Percentiles rank a stretch among this genome's conserved stretches.
Conservation (phyloP, 1,140 invertebrate genomes). For the Drosophila nebulosa region DNA sequence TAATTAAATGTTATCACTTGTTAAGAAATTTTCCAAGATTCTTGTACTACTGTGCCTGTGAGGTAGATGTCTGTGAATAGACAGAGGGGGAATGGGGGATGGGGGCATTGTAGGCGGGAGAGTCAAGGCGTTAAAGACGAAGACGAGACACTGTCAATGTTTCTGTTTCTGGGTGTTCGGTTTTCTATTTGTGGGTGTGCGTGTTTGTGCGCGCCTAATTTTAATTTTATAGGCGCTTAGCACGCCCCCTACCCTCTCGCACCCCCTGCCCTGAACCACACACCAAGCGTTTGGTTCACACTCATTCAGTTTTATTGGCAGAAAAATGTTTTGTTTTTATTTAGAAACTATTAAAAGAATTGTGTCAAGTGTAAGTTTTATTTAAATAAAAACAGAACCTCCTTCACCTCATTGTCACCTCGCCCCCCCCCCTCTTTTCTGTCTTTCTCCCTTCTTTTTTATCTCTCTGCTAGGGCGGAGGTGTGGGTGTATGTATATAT, state of each 20-base stretch:
- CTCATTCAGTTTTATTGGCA: conserved; percentile 45
- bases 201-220: conserved; percentile 55
- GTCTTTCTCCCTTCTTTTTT: neutral
- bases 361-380: conserved; percentile 70
- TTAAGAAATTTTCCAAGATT: no score
- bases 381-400: conserved; percentile 8
- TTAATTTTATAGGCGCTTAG: conserved; percentile 69
- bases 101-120: no score
- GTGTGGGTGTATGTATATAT: neutral
- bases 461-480: neutral
- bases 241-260: conserved; percentile 18
- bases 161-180: neutral
- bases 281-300: neutral
- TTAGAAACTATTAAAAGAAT: conserved; percentile 72
- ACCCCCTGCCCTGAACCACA: neutral
- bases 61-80: no score
- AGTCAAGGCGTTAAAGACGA: neutral
- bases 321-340: conserved; percentile 48
- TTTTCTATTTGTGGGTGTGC: neutral
- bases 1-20: no score
- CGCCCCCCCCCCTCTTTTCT: neutral
- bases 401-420: neutral
- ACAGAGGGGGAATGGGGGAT: no score
- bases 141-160: conserved; percentile 31
- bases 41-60: no score